phyloP scores from a whole-genome alignment of 64 coral and sea anemone genomes.

The Stichodactyla mertensii region DNA sequence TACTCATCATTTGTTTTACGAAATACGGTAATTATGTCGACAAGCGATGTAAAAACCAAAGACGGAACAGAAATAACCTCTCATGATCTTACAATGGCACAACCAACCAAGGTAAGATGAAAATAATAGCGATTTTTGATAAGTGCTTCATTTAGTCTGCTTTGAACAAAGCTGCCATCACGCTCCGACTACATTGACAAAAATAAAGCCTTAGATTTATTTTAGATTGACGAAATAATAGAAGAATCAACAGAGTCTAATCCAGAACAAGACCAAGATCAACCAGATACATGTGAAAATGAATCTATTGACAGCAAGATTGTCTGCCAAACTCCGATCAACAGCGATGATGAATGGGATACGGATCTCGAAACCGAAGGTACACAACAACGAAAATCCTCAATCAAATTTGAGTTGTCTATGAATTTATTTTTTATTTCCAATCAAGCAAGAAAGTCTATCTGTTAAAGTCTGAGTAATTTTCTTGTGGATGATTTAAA shows the following conservation, averaged over 20 bases:
- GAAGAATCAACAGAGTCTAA: conserved; percentile 4
- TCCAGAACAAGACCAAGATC: neutral
- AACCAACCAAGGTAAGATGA: neutral
- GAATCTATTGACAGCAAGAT: neutral
- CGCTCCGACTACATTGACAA: too few relatives aligned
- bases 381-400: neutral
- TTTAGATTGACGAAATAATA: conserved; percentile 6
- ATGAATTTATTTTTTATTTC: neutral
- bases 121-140: neutral
- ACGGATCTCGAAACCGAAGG: conserved; percentile 70
- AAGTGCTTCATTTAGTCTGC: neutral
- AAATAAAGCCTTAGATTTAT: neutral
- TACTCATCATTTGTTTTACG: neutral
- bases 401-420: neutral
- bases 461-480: neutral
- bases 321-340: neutral
- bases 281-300: neutral
- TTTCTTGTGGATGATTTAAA: neutral
- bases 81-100: neutral
- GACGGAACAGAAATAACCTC: neutral
- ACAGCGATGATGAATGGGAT: conserved; percentile 52
- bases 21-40: conserved; percentile 5
- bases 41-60: neutral
- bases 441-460: neutral
- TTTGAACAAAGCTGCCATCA: neutral